Evolutionary conservation across 2,797 vertebrate species (phyloP), one percentile per base, ranked within the genome.

Genomic region (Halcyon leucocephala): DNA sequence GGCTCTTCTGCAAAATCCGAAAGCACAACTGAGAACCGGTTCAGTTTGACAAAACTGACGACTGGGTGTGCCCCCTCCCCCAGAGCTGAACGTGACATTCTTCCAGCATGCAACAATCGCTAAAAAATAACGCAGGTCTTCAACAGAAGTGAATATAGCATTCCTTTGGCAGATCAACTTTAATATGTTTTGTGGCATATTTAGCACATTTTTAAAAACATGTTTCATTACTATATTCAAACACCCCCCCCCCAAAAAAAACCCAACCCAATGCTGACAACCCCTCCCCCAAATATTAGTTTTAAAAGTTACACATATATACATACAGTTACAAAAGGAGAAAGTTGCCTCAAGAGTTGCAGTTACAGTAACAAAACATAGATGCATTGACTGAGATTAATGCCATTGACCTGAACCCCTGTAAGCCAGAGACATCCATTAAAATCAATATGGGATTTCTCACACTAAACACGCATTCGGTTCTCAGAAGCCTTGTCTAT

Each of bases 321-420:
- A 90, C 78, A 94, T 49, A 72, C 21, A 85, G 52, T 84, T 93
- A 92, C 44, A 94, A 95, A 95, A 89, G 76, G 39, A 85, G 33
- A 77, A 70, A 82, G 87, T 39, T 82, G 54, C 37, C 44, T 82
- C 55, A 48, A 49, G 48, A 91, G 70, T 92, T 93, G 58, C 85
- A 80, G 92, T 90, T 87, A 39, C 29, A 95, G 85, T 93, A 90
- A 48, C 44, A 78, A 93, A 95, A 86, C 58, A 90, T 0, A 95
- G 70, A 70, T 41, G 54, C 33, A 60, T 80, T 90, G 71, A 65
- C 55, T 71, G 77, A 77, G 55, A 73, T 81, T 69, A 77, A 51
- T 4, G 10, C 62, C 48, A 67, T 21, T 31, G 48, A 77, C n/a
- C 14, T 46, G 55, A 90, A 66, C 39, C 44, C 57, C 52, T 39